Base-by-base conservation (phyloP, 2,113 vertebrate genomes). In the Smithornis capensis region DNA sequence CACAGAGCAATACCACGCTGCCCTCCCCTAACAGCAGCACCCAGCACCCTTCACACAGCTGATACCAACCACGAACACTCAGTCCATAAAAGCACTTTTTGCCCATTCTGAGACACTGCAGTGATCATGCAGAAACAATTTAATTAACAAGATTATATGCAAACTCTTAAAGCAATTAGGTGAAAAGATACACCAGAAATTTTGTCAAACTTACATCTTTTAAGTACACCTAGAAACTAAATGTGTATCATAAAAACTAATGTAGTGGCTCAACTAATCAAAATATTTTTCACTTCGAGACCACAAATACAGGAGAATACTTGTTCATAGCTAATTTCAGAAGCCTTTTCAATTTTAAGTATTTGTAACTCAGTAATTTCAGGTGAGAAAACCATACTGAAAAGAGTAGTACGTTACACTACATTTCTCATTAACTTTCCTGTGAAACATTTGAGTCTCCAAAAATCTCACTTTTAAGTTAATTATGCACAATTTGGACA, bases 401-500 rank as follows among this genome's bases (percentile, higher is more conserved):
- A 53, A 63, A 64, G 37, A 89, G 18, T 7, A 85, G 64, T 38
- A 82, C 73, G 73, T 84, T 79, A 79, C 69, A 68, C 44, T 49
- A n/a, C 19, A 64, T 44, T 78, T 91, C 73, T 87, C 69, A 57
- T 69, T 94, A 87, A 71, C 79, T 84, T 87, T 50, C 62, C 77
- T 60, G 40, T 57, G 64, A 92, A 95, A 63, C 31, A 78, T 70
- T 1, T 29, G 19, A 70, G 37, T 53, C 55, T 77, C 52, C 31
- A 92, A 83, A 85, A 95, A 37, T 44, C 52, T 57, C 56, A 94
- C 92, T 94, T 94, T 81, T 75, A 77, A 93, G 68, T 84, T 94
- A 89, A 94, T 92, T 96, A 95, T 37, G 44, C 38, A 60, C 55
- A 85, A 86, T 78, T 77, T 94, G 92, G 79, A 86, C 73, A 80